Percentiles rank a stretch among this genome's conserved stretches.
These are phyloP conservation scores for Pristiophorus japonicus DNA, from an alignment of 2,113 vertebrate genomes.

Conservation along the genomic window DNA sequence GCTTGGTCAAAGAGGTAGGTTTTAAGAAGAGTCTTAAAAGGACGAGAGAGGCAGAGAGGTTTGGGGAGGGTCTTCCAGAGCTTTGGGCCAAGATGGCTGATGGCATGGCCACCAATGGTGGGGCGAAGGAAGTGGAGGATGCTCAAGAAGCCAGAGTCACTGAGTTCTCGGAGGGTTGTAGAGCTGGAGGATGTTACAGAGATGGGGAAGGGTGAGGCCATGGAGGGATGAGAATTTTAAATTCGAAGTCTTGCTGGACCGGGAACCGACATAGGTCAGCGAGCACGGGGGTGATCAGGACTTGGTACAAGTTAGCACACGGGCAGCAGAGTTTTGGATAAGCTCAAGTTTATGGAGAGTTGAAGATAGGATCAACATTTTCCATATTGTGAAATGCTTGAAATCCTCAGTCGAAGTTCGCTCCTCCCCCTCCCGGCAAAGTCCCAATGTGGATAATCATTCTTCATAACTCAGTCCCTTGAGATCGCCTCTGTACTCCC, in stretches of 20 bases:
- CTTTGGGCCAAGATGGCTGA: background rate
- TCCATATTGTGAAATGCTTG: background rate
- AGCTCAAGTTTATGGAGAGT: no score
- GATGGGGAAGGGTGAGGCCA: background rate
- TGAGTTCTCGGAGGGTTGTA: background rate
- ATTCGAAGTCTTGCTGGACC: background rate
- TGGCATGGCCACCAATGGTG: background rate
- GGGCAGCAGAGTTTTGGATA: no score
- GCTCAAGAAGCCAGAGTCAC: background rate
- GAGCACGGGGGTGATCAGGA: background rate
- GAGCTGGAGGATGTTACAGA: background rate
- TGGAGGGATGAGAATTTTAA: background rate
- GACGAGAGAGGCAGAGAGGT: background rate
- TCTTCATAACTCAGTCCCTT: background rate
- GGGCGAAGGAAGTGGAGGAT: background rate
- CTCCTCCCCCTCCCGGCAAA: background rate
- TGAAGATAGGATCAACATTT: background rate
- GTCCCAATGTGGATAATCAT: background rate
- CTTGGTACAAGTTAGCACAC: background rate
- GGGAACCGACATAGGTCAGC: background rate
- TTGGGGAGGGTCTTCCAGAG: background rate
- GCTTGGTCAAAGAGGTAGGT: background rate
- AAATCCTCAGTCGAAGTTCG: background rate
- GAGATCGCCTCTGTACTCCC: background rate
- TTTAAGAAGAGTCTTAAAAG: background rate